These are phyloP conservation scores for Ptilonorhynchus violaceus DNA, from an alignment of 2,113 vertebrate species.

Conservation along the genomic window DNA sequence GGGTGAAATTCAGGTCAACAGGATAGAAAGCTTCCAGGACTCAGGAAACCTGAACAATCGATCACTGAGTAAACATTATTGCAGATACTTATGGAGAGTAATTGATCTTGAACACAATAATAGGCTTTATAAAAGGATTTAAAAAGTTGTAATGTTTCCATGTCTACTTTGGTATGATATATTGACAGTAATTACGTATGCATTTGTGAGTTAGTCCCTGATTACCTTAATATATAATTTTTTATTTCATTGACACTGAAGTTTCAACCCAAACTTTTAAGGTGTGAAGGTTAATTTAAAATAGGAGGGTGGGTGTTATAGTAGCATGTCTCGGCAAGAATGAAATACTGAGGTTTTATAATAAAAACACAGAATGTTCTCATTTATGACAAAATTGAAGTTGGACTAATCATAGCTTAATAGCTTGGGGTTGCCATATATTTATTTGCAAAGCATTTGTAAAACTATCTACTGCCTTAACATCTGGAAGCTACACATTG, in stretches of 20 bases:
- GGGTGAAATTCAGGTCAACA: slow-evolving; percentile 66
- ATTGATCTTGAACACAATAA: slow-evolving; percentile 45
- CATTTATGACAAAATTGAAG: slow-evolving; percentile 1
- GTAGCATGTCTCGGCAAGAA: background rate
- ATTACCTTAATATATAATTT: background rate
- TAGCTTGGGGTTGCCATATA: background rate
- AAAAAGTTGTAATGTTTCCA: slow-evolving; percentile 8
- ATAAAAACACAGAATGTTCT: slow-evolving; percentile 17
- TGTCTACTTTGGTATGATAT: background rate
- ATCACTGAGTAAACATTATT: slow-evolving; percentile 58
- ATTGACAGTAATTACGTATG: background rate
- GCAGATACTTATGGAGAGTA: slow-evolving; percentile 21
- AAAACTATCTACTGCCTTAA: background rate
- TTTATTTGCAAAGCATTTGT: slow-evolving; percentile 13
- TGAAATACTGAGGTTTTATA: background rate
- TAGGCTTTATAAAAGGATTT: slow-evolving; percentile 43
- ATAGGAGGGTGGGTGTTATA: background rate
- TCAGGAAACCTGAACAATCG: slow-evolving; percentile 59
- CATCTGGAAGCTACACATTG: background rate
- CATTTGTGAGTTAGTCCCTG: background rate
- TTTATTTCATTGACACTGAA: background rate
- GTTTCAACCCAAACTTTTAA: background rate
- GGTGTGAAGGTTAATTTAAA: background rate
- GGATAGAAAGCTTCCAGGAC: slow-evolving; percentile 55
- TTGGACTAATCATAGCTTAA: background rate